Evolutionary conservation across 2,797 vertebrate genomes (phyloP), one percentile per base, ranked within the genome.

Genomic region (Pyrocephalus nanus): DNA sequence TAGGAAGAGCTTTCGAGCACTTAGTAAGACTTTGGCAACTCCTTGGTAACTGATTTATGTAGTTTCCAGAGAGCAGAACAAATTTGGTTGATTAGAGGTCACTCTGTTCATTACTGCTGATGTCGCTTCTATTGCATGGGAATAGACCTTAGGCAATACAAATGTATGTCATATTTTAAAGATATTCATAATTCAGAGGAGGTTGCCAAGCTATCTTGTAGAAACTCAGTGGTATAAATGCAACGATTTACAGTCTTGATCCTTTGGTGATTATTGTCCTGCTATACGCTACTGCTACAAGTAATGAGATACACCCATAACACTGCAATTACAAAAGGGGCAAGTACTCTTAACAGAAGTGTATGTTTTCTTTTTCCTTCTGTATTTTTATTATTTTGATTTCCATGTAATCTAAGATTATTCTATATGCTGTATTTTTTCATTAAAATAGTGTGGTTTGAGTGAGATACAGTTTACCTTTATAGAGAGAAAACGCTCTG

Each of bases 1-100:
- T 70, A 75, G 47, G 62, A 70, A 93, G 88, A 94, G 73, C 62
- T 88, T 94, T 92, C 57, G 88, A 55, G 75, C 86, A 48, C 51
- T 93, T 90, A 78, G 43, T 62, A 84, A 64, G 88, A 77, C 53
- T 88, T 86, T 61, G 67, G 79, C 71, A 94, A 17, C 26, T 64
- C 50, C 43, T 70, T 58, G 45, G 36, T 72, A 86, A 86, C 81
- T 95, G 79, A 86, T 92, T 84, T 74, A 92, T 80, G 48, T 76
- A 51, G 29, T 81, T 74, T 78, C 73, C 70, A 25, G 38, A 67
- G 40, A 92, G 81, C 40, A 64, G 86, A 66, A 69, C 50, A 67
- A 73, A 79, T 95, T 61, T 50, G 64, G 62, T 91, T 94, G 86
- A 86, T 92, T 69, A 76, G 81, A 92, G 75, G 91, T 92, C 78